A percentile compares a stretch with the other conserved stretches of the same genome.
Conservation (phyloP, 2,113 vertebrate species). For the Myodes glareolus region DNA sequence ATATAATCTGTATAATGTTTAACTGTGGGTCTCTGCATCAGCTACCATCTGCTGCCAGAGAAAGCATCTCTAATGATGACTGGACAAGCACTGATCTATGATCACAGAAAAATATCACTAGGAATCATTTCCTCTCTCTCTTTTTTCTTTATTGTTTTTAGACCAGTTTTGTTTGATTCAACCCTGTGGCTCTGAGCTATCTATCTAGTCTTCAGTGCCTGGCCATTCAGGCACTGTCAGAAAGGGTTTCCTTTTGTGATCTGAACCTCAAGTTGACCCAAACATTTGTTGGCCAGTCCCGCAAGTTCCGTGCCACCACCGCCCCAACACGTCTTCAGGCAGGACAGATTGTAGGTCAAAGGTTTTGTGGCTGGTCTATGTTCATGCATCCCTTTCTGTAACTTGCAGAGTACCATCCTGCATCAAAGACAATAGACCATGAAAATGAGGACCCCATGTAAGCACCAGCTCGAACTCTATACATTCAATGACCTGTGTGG, state of each 20-base stretch:
- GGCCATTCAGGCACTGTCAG: not conserved
- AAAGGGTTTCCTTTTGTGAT: too few relatives aligned
- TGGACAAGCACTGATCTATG: too few relatives aligned
- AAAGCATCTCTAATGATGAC: not conserved
- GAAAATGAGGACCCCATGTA: not conserved
- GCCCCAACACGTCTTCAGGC: not conserved
- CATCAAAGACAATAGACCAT: not conserved
- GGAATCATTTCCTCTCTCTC: not conserved
- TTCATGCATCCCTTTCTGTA: not conserved
- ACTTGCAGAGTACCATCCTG: too few relatives aligned
- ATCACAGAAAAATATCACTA: not conserved
- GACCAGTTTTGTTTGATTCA: not conserved
- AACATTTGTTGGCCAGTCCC: not conserved
- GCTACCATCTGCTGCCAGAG: not conserved
- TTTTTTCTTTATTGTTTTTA: not conserved
- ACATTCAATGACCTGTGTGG: not conserved
- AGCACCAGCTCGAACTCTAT: not conserved
- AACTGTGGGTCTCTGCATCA: not conserved
- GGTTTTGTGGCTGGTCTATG: not conserved
- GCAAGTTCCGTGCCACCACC: not conserved
- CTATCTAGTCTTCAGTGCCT: not conserved
- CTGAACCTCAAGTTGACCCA: not conserved
- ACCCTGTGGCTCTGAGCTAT: not conserved
- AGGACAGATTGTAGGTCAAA: not conserved
- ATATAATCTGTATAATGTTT: not conserved